phyloP scores from a whole-genome alignment of 2,797 vertebrate species.

The Setipinna tenuifilis region DNA sequence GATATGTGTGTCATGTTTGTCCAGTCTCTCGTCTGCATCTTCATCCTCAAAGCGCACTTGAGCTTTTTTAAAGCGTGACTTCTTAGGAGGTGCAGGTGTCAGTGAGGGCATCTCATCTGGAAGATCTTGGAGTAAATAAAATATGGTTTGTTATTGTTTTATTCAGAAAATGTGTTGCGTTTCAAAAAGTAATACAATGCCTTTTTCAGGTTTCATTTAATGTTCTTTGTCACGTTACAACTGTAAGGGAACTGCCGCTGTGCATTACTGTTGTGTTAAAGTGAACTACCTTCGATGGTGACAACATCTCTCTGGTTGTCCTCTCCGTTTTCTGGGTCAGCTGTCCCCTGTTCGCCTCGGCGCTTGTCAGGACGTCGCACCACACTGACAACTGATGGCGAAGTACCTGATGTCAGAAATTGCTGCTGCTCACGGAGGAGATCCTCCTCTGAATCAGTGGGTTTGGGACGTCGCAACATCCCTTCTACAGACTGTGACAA shows the following conservation, averaged over 20 bases:
- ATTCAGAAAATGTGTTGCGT: neutral
- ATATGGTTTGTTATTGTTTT: neutral
- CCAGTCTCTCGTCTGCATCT: constrained; percentile 81
- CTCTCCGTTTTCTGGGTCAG: constrained; percentile 13
- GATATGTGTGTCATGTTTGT: constrained; percentile 86
- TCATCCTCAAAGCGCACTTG: constrained; percentile 80
- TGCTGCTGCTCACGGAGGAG: constrained; percentile 86
- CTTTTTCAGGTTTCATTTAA: neutral
- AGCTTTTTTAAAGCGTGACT: constrained; percentile 81
- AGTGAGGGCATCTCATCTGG: constrained; percentile 86
- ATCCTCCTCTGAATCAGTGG: constrained; percentile 90
- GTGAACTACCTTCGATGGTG: constrained; percentile 78
- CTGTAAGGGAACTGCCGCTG: neutral
- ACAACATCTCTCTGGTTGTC: constrained; percentile 82
- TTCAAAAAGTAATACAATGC: neutral
- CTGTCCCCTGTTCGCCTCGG: constrained; percentile 67
- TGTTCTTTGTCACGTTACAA: neutral
- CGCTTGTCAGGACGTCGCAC: constrained; percentile 88
- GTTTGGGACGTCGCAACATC: constrained; percentile 91
- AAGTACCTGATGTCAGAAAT: constrained; percentile 81
- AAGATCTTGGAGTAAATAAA: constrained; percentile 73
- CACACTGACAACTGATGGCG: constrained; percentile 78
- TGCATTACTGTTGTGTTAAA: neutral
- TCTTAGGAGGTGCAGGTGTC: constrained; percentile 89
- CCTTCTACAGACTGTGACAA: neutral